These are phyloP conservation scores for Callospermophilus lateralis DNA, from an alignment of 2,113 vertebrate species.

Conservation along the genomic window DNA sequence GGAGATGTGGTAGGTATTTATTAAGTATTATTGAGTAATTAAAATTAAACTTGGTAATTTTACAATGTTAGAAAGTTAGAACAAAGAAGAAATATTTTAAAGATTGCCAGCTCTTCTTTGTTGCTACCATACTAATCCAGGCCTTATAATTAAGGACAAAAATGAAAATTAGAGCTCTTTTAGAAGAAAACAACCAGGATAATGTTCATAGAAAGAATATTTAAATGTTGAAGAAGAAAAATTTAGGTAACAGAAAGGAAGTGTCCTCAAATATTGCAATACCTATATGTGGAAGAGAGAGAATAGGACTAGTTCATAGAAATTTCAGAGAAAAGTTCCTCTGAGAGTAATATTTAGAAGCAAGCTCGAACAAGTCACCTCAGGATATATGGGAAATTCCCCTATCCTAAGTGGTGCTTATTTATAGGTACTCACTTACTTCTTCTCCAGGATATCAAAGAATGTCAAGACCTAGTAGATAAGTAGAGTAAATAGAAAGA, in stretches of 20 bases:
- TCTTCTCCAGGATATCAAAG: conserved; percentile 25
- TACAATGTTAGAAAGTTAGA: background rate
- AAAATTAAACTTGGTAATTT: conserved; percentile 30
- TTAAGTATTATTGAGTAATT: background rate
- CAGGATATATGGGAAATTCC: background rate
- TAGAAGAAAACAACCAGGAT: background rate
- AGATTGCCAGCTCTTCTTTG: conserved; percentile 5
- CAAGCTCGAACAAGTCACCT: background rate
- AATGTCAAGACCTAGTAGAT: background rate
- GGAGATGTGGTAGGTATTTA: background rate
- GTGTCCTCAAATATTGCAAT: conserved; percentile 19
- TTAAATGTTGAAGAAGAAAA: conserved; percentile 22
- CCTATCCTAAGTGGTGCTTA: background rate
- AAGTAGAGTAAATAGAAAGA: conserved; percentile 16
- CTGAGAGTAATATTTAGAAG: background rate
- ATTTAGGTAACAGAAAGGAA: background rate
- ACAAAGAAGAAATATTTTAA: background rate
- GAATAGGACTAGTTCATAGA: conserved; percentile 34
- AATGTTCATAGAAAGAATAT: conserved; percentile 41
- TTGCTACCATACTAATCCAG: conserved; percentile 12
- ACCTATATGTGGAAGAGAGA: background rate
- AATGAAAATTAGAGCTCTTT: background rate
- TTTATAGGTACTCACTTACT: background rate
- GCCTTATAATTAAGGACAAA: conserved; percentile 1
- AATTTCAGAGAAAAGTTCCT: background rate